Base-by-base conservation (phyloP, 2,888 invertebrate species). In the Melanostoma scalare region DNA sequence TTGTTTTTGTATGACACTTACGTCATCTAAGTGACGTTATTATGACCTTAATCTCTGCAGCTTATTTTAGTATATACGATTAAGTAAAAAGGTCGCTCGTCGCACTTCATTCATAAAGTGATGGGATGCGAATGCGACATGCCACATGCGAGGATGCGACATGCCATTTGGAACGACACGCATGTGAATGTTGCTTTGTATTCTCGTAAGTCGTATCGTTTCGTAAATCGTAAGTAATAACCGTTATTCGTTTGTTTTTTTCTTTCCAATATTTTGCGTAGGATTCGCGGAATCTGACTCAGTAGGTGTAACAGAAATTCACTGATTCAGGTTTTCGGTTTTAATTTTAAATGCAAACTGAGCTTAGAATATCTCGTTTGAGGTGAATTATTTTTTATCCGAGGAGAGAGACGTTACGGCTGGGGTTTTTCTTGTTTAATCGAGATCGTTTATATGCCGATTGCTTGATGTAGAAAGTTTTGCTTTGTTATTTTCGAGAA, bases 1-100 rank as follows among this genome's bases (percentile, higher is more conserved):
- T 20, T 55, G n/a, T 63, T 10, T n/a, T 4, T 0, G 3, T 50
- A 6, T 50, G 50, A 4, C 35, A 20, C 4, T n/a, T 3, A 33
- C 10, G 36, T 44, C 33, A 20, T 35, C 31, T 4, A 44, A 20
- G 20, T 20, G 20, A 20, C 20, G 20, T 20, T 10, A 44, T 44
- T 42, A 10, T 60, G 60, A 60, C 44, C 60, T 10, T 60, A 60
- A 60, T 60, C 20, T 20, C 42, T 60, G 60, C 0, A 44, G 60
- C 60, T 60, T 60, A 60, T 31, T 33, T 31, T n/a, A 31, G 60
- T n/a, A 44, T 60, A 60, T 60, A 33, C 31, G 30, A 44, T 44
- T 8, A 44, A 33, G 31, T 44, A 60, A 20, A 20, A 20, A 20
- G n/a, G 10, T 8, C 53, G 50, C 6, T 20, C 40, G 4, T 9